phyloP scores from a whole-genome alignment of 1,140 invertebrate species.

The Halesus radiatus region DNA sequence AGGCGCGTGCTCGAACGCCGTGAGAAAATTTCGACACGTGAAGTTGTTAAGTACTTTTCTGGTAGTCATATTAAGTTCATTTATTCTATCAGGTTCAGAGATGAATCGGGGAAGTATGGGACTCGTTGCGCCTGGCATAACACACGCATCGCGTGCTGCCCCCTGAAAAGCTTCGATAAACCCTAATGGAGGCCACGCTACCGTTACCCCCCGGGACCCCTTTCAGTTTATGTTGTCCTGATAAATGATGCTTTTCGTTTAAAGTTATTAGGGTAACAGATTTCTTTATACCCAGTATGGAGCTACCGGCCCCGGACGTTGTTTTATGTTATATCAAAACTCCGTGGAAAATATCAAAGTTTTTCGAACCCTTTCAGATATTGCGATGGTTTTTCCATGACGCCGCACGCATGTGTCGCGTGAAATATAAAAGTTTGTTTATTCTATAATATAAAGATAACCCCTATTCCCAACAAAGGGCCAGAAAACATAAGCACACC shows the following conservation, averaged over 20 bases:
- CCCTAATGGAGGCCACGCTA: slow-evolving; percentile 50
- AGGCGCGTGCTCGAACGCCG: not conserved
- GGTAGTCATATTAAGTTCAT: not conserved
- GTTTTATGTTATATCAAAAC: slow-evolving; percentile 32
- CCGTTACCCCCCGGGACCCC: slow-evolving; percentile 40
- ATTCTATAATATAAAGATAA: slow-evolving; percentile 1
- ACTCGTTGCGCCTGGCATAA: slow-evolving; percentile 16
- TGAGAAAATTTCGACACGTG: not conserved
- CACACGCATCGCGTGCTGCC: slow-evolving; percentile 53
- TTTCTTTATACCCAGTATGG: slow-evolving; percentile 26
- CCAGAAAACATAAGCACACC: not conserved
- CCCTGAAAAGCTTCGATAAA: slow-evolving; percentile 53
- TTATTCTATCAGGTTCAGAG: slow-evolving; percentile 11
- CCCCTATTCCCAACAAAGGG: not conserved
- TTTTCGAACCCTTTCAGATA: slow-evolving; percentile 16
- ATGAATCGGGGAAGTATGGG: slow-evolving; percentile 2
- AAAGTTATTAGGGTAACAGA: slow-evolving; percentile 52
- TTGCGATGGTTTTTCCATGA: slow-evolving; percentile 20
- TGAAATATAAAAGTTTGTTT: slow-evolving; percentile 30
- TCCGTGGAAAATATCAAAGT: slow-evolving; percentile 33
- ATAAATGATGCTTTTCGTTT: slow-evolving; percentile 49
- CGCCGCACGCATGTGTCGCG: slow-evolving; percentile 9
- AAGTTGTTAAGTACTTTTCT: not conserved
- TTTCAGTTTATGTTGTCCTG: slow-evolving; percentile 50
- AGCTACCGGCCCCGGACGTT: slow-evolving; percentile 14